phyloP scores from a whole-genome alignment of 2,797 vertebrate species.

The Ctenopoma multispine region DNA sequence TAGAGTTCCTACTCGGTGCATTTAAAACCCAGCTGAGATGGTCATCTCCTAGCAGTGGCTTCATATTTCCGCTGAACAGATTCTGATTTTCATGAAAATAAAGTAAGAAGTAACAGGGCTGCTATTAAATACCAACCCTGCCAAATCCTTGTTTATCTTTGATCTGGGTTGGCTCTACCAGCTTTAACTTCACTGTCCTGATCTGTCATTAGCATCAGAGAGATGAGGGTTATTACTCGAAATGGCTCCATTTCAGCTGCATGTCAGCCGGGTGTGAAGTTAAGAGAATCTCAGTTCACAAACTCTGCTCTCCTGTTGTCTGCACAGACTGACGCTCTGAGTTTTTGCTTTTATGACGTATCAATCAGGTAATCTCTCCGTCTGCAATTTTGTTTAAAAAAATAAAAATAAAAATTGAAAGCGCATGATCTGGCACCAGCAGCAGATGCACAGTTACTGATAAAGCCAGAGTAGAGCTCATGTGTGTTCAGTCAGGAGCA shows the following conservation, averaged over 20 bases:
- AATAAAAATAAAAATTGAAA: too few species aligned
- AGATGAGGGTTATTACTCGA: background rate
- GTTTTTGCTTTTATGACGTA: constrained; percentile 5
- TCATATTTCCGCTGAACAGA: too few species aligned
- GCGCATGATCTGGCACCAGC: constrained; percentile 28
- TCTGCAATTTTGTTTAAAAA: constrained; percentile 27
- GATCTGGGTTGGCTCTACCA: background rate
- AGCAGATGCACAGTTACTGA: constrained; percentile 34
- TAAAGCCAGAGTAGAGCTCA: background rate
- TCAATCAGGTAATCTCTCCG: constrained; percentile 25
- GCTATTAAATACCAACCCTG: background rate
- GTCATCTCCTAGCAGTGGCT: too few species aligned
- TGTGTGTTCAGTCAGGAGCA: constrained; percentile 2
- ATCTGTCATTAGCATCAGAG: background rate
- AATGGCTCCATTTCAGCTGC: background rate
- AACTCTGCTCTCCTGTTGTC: background rate
- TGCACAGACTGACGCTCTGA: constrained; percentile 2
- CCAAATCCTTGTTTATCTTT: background rate
- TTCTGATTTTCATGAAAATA: too few species aligned
- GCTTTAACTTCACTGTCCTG: background rate
- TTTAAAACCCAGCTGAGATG: too few species aligned
- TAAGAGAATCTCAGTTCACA: background rate
- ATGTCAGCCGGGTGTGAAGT: background rate
- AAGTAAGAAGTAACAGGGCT: background rate
- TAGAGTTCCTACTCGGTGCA: too few species aligned